Evolutionary conservation across 2,113 vertebrate genomes (phyloP).

Genomic region (Malurus alboscapulatus): DNA sequence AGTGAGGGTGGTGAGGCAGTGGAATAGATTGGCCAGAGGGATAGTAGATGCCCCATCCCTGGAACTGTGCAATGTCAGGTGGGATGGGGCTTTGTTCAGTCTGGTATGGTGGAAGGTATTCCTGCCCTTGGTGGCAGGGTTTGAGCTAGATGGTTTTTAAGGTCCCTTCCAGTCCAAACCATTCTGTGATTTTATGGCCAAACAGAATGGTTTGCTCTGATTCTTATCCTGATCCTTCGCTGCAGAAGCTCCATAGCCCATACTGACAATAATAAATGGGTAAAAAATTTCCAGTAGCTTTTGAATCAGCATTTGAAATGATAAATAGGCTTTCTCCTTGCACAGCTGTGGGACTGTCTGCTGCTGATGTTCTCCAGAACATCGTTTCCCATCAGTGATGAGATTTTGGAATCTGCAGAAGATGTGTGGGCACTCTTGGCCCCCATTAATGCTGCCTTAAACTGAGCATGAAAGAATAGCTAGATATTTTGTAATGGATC

Average conservation of each 20-base stretch:
- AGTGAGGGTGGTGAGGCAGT: not conserved
- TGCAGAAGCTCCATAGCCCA: not conserved
- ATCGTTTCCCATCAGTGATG: slow-evolving; percentile 9
- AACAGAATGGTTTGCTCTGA: not conserved
- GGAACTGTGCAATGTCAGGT: not conserved
- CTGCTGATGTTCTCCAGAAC: slow-evolving; percentile 16
- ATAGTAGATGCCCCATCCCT: not conserved
- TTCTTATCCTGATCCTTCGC: fast-evolving
- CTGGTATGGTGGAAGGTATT: not conserved
- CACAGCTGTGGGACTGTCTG: slow-evolving; percentile 9
- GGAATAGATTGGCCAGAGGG: not conserved
- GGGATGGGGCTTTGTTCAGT: not conserved
- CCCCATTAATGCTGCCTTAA: not conserved
- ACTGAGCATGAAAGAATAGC: not conserved
- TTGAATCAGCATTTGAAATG: not conserved
- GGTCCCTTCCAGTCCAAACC: not conserved
- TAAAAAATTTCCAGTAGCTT: slow-evolving; percentile 19
- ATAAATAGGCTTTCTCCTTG: slow-evolving; percentile 1
- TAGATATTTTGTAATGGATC: not conserved
- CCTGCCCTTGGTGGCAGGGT: not conserved
- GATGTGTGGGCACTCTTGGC: slow-evolving; percentile 19
- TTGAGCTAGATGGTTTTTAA: not conserved
- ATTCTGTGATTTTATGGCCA: not conserved
- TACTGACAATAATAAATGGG: not conserved
- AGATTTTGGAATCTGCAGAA: slow-evolving; percentile 7